Base-by-base conservation (phyloP, 1,140 invertebrate genomes). In the Hyles vespertilio region DNA sequence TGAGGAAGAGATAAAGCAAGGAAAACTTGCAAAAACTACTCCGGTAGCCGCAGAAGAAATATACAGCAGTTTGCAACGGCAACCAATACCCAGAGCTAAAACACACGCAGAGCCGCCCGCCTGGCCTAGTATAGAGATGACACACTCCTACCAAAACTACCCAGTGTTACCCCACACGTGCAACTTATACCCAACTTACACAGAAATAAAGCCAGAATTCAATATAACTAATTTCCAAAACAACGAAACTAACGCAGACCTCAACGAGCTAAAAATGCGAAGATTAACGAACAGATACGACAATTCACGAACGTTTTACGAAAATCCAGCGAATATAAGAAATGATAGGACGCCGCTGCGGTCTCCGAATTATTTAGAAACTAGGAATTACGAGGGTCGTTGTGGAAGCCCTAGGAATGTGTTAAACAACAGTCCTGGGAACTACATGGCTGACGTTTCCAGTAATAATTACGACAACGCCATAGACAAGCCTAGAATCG, bases 1-100 rank as follows among this genome's bases (percentile, higher is more conserved):
- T 67, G 95, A 96, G 72, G 95, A 96, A 71, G 96, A 97, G 81
- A 96, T 97, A 40, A 95, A 95, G 74, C 94, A 96, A 70, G 95
- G 94, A 0, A 96, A 96, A 77, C 74, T 95, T 4, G 92, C 85
- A 40, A 91, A 88, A 55, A 89, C 89, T 3, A 85, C 89, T 1
- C 83, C 89, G 8, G 82, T 89, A 0, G 85, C 89, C 1, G 87
- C 79, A 0, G 89, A 90, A 43, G 89, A 91, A 57, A 90, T 90
- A 63, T 90, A 90, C 75, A 89, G 84, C 65, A 90, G 89, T 48
- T 65, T 92, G 45, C 90, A 92, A 56, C 63, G 91, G 49, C 91
- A 92, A 61, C 92, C 92, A 1, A 92, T 92, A 70, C 92, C 91
- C 0, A 65, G 89, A 6, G 85, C 89, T 0, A 92, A 92, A 67